Evolutionary conservation across 2,888 invertebrate species (phyloP), one percentile per base, ranked within the genome.

Genomic region (Lapara coniferarum): DNA sequence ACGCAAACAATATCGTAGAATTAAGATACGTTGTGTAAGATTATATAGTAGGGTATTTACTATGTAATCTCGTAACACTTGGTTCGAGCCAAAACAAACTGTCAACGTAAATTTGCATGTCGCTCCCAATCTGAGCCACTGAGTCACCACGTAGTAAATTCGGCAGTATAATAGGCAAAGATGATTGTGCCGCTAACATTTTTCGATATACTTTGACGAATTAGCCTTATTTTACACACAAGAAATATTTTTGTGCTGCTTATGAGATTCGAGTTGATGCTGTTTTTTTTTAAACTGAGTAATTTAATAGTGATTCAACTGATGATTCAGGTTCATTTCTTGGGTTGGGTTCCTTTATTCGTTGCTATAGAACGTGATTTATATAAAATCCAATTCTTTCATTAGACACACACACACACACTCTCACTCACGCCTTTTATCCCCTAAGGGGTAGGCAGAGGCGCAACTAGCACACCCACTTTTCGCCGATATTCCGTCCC

Each of bases 41-140:
- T 16, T 44, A 4, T 59, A 25, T 49, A 19, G 46, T 63, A 46
- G 63, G 13, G 25, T 49, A 49, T 49, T 63, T 49, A 63, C 49
- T 19, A 63, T 12, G 49, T 49, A 63, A 63, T 46, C 49, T 19
- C 49, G 59, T 10, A 49, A 13, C 49, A 63, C 63, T 25, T 56
- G 56, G 25, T 13, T 16, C 63, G 19, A 46, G 63, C 63, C 63
- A 63, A 63, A 13, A 46, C 49, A 63, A 7, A 63, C 59, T 63
- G 59, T 49, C 63, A 63, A 63, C 63, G 63, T 63, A 63, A 63
- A 63, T 63, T 63, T 63, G 63, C 63, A 63, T 63, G 63, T 63
- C 63, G 46, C 63, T 5, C 63, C 63, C 63, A 63, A 63, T 63
- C 19, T 63, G 49, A 63, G 46, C 16, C 49, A 19, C 49, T 63